Percentiles rank a stretch among this genome's conserved stretches.
phyloP scores from a whole-genome alignment of 2,888 invertebrate genomes.

The Epistrophe eligans region DNA sequence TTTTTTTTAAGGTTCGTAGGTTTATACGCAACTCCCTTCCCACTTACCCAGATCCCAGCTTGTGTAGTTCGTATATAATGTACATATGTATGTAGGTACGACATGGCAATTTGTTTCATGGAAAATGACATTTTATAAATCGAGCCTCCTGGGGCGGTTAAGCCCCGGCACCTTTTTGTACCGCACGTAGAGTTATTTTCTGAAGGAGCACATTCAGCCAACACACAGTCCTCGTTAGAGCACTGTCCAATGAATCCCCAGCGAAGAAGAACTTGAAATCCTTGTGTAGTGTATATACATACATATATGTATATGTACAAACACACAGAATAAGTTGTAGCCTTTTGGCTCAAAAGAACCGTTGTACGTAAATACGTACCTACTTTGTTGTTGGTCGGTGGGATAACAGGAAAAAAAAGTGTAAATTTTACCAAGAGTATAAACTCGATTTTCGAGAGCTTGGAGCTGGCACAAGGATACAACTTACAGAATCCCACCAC shows the following conservation, averaged over 20 bases:
- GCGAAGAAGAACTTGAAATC: constrained; percentile 33
- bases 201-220: constrained; percentile 19
- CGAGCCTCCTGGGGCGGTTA: constrained; percentile 71
- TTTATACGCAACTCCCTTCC: constrained; percentile 34
- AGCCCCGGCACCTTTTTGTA: constrained; percentile 56
- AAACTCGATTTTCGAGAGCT: constrained; percentile 73
- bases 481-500: constrained; percentile 17
- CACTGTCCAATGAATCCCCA: constrained; percentile 38
- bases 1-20: neutral
- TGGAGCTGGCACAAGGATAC: constrained; percentile 70
- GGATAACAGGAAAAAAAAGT: constrained; percentile 39
- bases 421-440: constrained; percentile 67
- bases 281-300: no score
- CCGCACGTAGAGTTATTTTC: constrained; percentile 26
- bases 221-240: constrained; percentile 7
- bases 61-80: neutral
- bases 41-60: neutral
- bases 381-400: constrained; percentile 36
- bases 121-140: constrained; percentile 75
- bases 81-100: neutral
- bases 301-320: no score
- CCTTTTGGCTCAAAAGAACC: constrained; percentile 45
- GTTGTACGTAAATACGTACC: neutral
- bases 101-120: constrained; percentile 72
- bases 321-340: constrained; percentile 27